Evolutionary conservation across 2,797 vertebrate genomes (phyloP), one percentile per base, ranked within the genome.

Genomic region (Callimico goeldii): DNA sequence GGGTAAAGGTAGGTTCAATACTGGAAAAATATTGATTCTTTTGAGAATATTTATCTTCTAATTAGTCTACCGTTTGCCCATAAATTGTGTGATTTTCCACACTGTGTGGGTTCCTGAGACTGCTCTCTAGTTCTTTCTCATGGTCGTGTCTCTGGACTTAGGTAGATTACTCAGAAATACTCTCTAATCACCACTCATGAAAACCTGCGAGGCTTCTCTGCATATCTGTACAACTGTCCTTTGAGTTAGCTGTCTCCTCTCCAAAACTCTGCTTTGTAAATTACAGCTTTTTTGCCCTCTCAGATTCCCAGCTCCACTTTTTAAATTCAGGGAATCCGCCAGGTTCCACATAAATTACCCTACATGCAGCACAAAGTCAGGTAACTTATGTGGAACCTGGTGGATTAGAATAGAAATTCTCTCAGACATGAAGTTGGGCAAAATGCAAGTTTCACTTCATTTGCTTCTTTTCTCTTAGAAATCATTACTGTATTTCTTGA

Each of bases 371-470:
- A 14, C 3, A 13, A 48, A 4, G 13, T 48, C 14, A 13, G 46
- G 46, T 48, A 48, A 48, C 12, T 48, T 14, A 14, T 48, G 46
- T 48, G 46, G 13, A 14, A 48, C 46, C 46, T 48, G 46, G 13
- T 48, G 46, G 12, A 13, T 48, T 48, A 48, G 13, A 48, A 48
- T 14, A 88, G 46, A 94, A 73, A 86, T 17, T 82, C 24, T 90
- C 33, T 24, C 3, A 90, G 30, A 93, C 39, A 92, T 64, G 46
- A 83, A 88, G 24, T 89, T 84, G 4, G n/a, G 61, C 70, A 92
- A 94, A 93, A 87, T 93, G 33, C 22, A 96, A 96, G 90, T 76
- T 19, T 80, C 19, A 43, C 7, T 1, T 67, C 75, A 95, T 90
- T 93, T 93, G 28, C 76, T 92, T 94, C 36, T 67, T 93, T 89